Conservation (phyloP, 1,140 invertebrate genomes). For the Ceratina japonica region DNA sequence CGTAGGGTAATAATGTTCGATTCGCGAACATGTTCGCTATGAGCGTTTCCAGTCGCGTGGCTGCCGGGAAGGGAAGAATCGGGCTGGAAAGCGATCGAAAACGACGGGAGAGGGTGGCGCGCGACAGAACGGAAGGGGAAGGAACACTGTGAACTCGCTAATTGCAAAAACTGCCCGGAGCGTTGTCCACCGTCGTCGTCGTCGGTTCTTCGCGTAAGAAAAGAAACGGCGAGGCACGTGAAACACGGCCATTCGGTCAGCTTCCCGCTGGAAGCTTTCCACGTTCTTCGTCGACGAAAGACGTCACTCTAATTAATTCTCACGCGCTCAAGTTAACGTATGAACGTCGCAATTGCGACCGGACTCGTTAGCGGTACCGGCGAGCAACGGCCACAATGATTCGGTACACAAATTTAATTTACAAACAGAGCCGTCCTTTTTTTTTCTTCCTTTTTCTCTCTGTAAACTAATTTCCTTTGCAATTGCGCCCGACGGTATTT, state of each 20-base stretch:
- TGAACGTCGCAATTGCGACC: not conserved
- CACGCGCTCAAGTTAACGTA: not conserved
- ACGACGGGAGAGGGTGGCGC: not conserved
- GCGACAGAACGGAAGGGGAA: not conserved
- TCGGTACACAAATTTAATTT: not conserved
- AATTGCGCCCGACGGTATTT: not conserved
- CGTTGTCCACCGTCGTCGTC: conserved; percentile 10
- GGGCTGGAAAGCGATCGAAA: conserved; percentile 31
- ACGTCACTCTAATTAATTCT: conserved; percentile 26
- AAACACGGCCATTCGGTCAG: conserved; percentile 18
- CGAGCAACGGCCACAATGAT: too few relatives aligned
- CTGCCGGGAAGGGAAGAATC: not conserved
- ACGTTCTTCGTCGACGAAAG: not conserved
- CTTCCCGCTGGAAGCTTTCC: conserved; percentile 17
- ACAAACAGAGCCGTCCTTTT: not conserved
- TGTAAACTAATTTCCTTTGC: not conserved
- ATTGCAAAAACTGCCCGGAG: conserved; percentile 65
- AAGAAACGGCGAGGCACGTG: conserved; percentile 15
- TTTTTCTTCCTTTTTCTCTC: too few relatives aligned
- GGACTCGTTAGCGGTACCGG: too few relatives aligned
- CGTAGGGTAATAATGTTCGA: conserved; percentile 37
- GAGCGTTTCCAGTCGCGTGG: conserved; percentile 19
- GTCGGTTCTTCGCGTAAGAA: not conserved
- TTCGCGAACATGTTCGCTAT: conserved; percentile 30
- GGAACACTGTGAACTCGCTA: conserved; percentile 51